Base-by-base conservation (phyloP, 2,888 invertebrate species). In the Stomorhina lunata region DNA sequence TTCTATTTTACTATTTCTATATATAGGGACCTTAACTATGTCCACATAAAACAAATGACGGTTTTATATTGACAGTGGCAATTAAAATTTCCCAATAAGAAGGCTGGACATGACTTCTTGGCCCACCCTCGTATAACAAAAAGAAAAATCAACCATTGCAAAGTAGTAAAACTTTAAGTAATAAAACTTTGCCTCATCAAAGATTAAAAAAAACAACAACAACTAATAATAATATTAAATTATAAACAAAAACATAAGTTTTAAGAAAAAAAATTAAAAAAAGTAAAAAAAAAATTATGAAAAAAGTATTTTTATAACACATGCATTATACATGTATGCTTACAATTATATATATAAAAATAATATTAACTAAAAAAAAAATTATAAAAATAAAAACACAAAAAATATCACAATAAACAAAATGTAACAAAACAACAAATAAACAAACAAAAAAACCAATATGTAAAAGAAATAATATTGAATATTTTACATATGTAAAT, bases 251-350 rank as follows among this genome's bases (percentile, higher is more conserved):
- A 69, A 66, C 17, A 57, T 63, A 76, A 57, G 34, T 71, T 76
- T 72, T 79, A 82, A 79, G 66, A 71, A 50, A 57, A 72, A 66
- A 59, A 15, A 71, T 34, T 4, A 20, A 12, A 50, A 50, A 45
- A 76, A 20, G 59, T 59, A 72, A 50, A 66, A 76, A 77, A 65
- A 66, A 45, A 63, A 75, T 63, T n/a, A 50, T 45, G 61, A 80
- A 77, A 59, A 85, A 87, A 87, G 89, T 89, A 89, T 89, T 89
- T 89, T 90, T 90, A 89, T 90, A 89, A 88, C 89, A 88, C 90
- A 90, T 90, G 90, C 89, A 89, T 89, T 89, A 89, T 89, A 89
- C 82, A 82, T 82, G 82, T 82, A 82, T 89, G 87, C 88, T 86
- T 89, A 89, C 88, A 86, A 85, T 87, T 88, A 85, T 80, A 80